Evolutionary conservation across 2,113 vertebrate species (phyloP), one percentile per base, ranked within the genome.

Genomic region (Candoia aspera): DNA sequence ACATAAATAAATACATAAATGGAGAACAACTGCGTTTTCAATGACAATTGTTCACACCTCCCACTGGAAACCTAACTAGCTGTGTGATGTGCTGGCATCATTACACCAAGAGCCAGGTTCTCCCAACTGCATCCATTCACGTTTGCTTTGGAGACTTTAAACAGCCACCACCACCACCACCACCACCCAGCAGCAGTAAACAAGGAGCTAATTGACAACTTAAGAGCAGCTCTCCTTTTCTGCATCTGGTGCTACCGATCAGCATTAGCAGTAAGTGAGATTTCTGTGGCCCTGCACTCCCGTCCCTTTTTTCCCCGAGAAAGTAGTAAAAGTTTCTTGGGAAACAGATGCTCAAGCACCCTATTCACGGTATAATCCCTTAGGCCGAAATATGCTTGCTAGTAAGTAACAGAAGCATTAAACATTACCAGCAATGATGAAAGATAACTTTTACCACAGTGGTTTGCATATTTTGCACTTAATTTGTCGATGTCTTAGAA

Each of bases 341-440:
- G 19, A 92, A 96, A 92, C 91, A 96, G 92, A 90, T 93, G 91
- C 59, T 96, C 33, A 59, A 93, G 91, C 37, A 92, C 89, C 91
- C 92, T 10, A 2, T 93, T 68, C 84, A 90, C 91, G 96, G 85
- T 37, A 12, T 3, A 1, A n/a, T 94, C 54, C 73, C 94, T 92
- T 88, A 84, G 84, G 88, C 92, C 85, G 93, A 88, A 93, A 93
- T 87, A 33, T 8, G 10, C 93, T 94, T 93, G 33, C 89, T 86
- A 87, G 93, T 62, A 94, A 95, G 89, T 90, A 94, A 90, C 87
- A 94, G 87, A 93, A 93, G 59, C 26, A 23, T 93, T 94, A 94
- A 94, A 92, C 37, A 15, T 94, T 93, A 94, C 92, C 93, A 92
- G 84, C 0, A 0, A 59, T 54, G 60, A 73, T 84, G 21, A 68